Base-by-base conservation (phyloP, 2,888 invertebrate species). In the Formica aserva region DNA sequence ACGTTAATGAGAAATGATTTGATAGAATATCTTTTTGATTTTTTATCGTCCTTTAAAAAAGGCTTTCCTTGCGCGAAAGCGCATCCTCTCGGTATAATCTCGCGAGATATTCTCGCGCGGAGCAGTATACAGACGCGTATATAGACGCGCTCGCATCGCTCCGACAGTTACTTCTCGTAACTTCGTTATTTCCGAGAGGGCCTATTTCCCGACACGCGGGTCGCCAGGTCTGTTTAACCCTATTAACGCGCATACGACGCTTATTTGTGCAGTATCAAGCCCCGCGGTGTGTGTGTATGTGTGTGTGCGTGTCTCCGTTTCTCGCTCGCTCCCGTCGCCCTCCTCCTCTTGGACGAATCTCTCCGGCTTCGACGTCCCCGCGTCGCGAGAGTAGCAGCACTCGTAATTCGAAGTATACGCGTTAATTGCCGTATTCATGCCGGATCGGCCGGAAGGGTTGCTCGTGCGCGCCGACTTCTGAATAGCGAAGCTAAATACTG, bases 401-500 rank as follows among this genome's bases (percentile, higher is more conserved):
- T 86, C 91, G 91, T 92, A 91, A 93, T 92, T 92, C 93, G 92
- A 92, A 91, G 92, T 93, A 91, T 92, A 92, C 92, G 91, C 89
- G 92, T 94, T 94, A 94, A 94, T 94, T 94, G 93, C 93, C 90
- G 93, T 93, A 94, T 94, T 94, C 94, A 94, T 66, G 66, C 62
- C 89, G 89, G 90, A 87, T 91, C 89, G 88, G 86, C 91, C 92
- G 91, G 92, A 94, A 93, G 94, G 94, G 94, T 94, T 94, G 89
- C 87, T 82, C 83, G 81, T 89, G 72, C 88, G 55, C 81, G 88
- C 82, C 85, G 83, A 83, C 90, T 86, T 90, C 91, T 94, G 94
- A 94, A 94, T 94, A 94, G 94, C 94, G 93, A 89, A 92, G 93
- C 94, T 94, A 94, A 78, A 94, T 94, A 93, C 93, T 92, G 90